Base-by-base conservation (phyloP, 2,113 vertebrate species). In the Lepisosteus osseus region DNA sequence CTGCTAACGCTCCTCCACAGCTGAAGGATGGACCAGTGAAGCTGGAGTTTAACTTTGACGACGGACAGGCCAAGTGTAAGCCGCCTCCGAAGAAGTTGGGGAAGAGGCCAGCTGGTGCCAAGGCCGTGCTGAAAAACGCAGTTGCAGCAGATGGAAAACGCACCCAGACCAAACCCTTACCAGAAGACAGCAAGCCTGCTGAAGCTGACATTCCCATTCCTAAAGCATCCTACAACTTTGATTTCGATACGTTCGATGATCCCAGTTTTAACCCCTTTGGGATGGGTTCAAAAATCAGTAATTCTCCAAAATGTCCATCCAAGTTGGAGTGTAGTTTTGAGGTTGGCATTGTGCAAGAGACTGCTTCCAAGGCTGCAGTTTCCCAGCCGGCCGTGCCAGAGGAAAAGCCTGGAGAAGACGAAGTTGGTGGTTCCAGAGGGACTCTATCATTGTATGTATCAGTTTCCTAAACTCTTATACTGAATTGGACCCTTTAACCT, bases 21-120 rank as follows among this genome's bases (percentile, higher is more conserved):
- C 43, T 47, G 15, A 87, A 83, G 42, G 54, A 73, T 1, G 82
- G 74, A 61, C 83, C 89, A 0, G 4, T 92, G 54, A 89, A 87
- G 75, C 83, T 95, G 0, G 96, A 96, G 77, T 93, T 95, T 76
- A 91, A 92, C 74, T 94, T 95, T 41, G 84, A 85, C 1, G 90
- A 93, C 3, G 78, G 72, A 0, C 65, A 87, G n/a, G 67, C 88
- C 61, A 77, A 80, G 75, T 65, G 17, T 75, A 93, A 90, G 11
- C 88, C 82, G 1, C 91, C 85, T 42, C 89, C 85, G 0, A 92
- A 85, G 81, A 92, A 78, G 59, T 82, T 93, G 14, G 90, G 91
- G 29, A 88, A 88, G 81, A 91, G 82, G 73, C 76, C 85, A 56
- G 42, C 82, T 29, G 80, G 82, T 69, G 64, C 83, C 57, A 93